A percentile compares a stretch with the other conserved stretches of the same genome.
phyloP scores from a whole-genome alignment of 2,888 invertebrate genomes.

The Cephalotes varians region DNA sequence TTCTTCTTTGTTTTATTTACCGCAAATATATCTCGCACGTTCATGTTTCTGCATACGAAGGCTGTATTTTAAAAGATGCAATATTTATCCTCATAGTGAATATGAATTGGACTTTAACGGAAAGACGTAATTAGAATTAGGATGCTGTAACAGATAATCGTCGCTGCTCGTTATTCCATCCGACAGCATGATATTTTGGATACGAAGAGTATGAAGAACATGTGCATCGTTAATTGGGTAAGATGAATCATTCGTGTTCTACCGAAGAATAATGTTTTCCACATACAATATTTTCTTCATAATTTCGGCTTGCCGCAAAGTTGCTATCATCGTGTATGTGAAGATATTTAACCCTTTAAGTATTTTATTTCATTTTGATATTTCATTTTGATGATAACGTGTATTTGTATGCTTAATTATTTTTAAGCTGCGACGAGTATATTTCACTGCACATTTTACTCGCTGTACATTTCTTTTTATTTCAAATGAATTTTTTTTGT shows the following conservation, averaged over 20 bases:
- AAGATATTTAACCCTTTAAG: too few relatives aligned
- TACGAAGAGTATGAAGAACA: conserved; percentile 12
- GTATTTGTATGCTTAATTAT: too few relatives aligned
- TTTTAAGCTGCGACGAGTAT: too few relatives aligned
- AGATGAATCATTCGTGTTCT: conserved; percentile 38
- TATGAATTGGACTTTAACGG: background rate
- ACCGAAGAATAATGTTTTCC: conserved; percentile 19
- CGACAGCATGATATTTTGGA: conserved; percentile 17
- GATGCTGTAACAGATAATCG: background rate
- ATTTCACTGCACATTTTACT: too few relatives aligned
- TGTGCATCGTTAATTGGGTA: conserved; percentile 23
- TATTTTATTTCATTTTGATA: too few relatives aligned
- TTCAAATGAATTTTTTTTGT: too few relatives aligned
- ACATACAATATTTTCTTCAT: conserved; percentile 19
- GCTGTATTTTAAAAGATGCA: background rate
- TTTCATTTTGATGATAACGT: too few relatives aligned
- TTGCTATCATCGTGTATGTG: background rate
- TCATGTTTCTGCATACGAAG: background rate
- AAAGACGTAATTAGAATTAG: conserved; percentile 3
- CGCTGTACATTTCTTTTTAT: too few relatives aligned
- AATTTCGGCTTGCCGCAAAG: background rate
- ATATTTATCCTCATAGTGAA: background rate
- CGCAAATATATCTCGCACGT: background rate
- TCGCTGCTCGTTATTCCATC: too few relatives aligned
- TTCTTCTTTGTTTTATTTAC: background rate